Evolutionary conservation across 1,140 invertebrate genomes (phyloP).

Genomic region (Parapsyche elsis): DNA sequence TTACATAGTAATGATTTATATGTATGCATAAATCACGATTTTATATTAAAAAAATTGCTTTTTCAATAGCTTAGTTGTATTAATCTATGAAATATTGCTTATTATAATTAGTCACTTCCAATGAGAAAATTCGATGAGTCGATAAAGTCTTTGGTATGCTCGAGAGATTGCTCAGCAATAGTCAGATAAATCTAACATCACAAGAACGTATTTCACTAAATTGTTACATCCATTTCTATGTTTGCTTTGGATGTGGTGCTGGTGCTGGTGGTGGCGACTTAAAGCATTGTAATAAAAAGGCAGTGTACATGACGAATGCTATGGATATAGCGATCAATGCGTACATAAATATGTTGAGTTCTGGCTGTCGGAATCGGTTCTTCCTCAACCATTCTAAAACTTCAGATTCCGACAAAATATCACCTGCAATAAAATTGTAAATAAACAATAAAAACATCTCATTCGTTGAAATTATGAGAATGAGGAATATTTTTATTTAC

Average conservation of each 20-base stretch:
- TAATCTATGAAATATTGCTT: background rate
- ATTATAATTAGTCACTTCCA: background rate
- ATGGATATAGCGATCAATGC: slow-evolving; percentile 86
- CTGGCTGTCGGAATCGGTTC: slow-evolving; percentile 92
- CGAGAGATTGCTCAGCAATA: background rate
- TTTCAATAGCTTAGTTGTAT: background rate
- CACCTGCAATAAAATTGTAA: slow-evolving; percentile 70
- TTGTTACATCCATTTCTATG: slow-evolving; percentile 63
- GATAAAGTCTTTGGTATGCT: background rate
- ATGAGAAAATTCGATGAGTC: background rate
- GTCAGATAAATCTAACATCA: slow-evolving; percentile 40
- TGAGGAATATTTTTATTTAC: slow-evolving; percentile 63
- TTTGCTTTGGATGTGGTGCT: slow-evolving; percentile 73
- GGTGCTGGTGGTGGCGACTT: slow-evolving; percentile 71
- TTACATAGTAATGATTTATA: no score
- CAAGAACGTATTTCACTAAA: slow-evolving; percentile 30
- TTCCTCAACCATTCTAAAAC: slow-evolving; percentile 95
- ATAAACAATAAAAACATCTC: background rate
- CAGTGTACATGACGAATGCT: slow-evolving; percentile 89
- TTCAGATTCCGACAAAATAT: slow-evolving; percentile 84
- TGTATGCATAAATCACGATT: no score
- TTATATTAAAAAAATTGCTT: no score
- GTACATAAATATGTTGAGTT: slow-evolving; percentile 95
- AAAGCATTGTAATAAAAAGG: slow-evolving; percentile 91
- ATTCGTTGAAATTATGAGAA: background rate